Evolutionary conservation across 2,113 vertebrate species (phyloP).

Genomic region (Hydropotes inermis): DNA sequence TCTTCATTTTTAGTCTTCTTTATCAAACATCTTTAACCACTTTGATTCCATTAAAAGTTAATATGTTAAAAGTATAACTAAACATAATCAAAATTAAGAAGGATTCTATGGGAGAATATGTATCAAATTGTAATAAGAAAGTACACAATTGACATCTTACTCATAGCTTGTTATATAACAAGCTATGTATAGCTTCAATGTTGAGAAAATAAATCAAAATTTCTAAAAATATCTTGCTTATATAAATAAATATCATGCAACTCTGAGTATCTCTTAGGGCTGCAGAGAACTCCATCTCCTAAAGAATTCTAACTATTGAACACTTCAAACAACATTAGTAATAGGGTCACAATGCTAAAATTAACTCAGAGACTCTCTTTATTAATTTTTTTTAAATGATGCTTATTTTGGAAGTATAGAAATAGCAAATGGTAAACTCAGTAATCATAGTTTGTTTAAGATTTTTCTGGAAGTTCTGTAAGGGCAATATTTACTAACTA

Average conservation of each 20-base stretch:
- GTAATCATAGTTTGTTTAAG: neutral
- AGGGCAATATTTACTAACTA: neutral
- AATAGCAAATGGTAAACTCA: neutral
- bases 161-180: neutral
- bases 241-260: neutral
- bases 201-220: neutral
- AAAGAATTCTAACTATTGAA: neutral
- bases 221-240: neutral
- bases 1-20: neutral
- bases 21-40: neutral
- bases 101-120: neutral
- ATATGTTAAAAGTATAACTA: neutral
- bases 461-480: neutral
- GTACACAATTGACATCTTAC: neutral
- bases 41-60: neutral
- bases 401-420: neutral
- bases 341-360: neutral
- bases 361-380: neutral
- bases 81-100: neutral
- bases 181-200: neutral
- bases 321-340: neutral
- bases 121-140: neutral
- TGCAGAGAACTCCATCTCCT: neutral
- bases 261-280: neutral
- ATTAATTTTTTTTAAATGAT: neutral